Percentiles rank a stretch among this genome's conserved stretches.
Conservation (phyloP, 2,113 vertebrate genomes). For the Onychostruthus taczanowskii region DNA sequence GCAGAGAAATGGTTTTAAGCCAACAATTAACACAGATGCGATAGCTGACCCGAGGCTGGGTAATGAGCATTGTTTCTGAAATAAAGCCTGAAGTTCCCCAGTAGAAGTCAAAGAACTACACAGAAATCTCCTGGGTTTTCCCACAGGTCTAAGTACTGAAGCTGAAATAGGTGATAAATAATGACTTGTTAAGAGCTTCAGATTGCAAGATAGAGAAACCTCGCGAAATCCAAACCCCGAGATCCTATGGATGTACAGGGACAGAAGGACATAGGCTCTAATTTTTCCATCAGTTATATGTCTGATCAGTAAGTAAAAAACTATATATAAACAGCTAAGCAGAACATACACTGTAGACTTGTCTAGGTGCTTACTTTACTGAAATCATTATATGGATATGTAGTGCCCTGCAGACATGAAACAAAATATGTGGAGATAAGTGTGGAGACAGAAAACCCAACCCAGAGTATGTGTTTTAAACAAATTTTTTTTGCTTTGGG, state of each 20-base stretch:
- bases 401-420: background rate
- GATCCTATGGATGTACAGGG: background rate
- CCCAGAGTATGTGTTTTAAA: background rate
- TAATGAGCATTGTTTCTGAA: background rate
- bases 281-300: background rate
- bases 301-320: background rate
- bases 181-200: background rate
- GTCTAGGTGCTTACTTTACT: background rate
- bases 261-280: background rate
- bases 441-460: background rate
- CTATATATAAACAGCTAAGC: background rate
- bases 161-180: background rate
- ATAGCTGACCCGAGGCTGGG: background rate
- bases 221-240: background rate
- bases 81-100: constrained; percentile 9
- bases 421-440: background rate
- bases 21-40: background rate
- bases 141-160: background rate
- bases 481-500: background rate
- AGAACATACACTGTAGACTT: background rate
- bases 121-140: background rate
- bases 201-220: background rate
- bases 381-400: background rate
- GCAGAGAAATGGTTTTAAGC: constrained; percentile 18
- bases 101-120: background rate